A percentile compares a stretch with the other conserved stretches of the same genome.
Conservation (phyloP, 92 coral and sea anemone species). For the Phenganax stokvisi region DNA sequence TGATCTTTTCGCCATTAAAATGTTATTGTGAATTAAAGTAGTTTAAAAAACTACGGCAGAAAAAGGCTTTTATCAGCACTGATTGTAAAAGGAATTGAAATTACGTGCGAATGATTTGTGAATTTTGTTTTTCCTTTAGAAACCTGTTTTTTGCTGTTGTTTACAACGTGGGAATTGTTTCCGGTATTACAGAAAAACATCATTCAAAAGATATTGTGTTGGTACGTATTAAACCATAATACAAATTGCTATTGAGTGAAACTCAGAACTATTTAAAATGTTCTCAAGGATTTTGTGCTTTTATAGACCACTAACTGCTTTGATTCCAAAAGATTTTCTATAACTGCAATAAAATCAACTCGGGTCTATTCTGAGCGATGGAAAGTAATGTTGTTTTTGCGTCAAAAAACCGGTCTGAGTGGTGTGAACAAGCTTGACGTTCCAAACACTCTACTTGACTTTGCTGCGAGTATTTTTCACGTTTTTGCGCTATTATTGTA, state of each 20-base stretch:
- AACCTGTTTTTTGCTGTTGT: conserved; percentile 8
- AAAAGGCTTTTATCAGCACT: background rate
- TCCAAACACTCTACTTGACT: too few relatives aligned
- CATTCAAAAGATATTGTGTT: background rate
- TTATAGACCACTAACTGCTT: too few relatives aligned
- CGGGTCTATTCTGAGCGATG: background rate
- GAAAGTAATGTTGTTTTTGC: background rate
- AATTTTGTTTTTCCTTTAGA: background rate
- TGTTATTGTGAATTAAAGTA: background rate
- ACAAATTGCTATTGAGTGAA: background rate
- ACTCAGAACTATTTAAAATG: background rate
- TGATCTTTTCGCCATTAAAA: background rate
- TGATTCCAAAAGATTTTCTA: background rate
- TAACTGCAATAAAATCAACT: background rate
- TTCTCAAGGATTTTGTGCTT: background rate
- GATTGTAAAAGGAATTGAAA: background rate
- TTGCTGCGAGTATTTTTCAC: too few relatives aligned
- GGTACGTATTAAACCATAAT: background rate
- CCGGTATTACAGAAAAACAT: background rate
- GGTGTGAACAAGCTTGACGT: background rate
- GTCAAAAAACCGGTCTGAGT: background rate
- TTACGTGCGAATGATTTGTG: background rate
- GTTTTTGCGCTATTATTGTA: too few relatives aligned
- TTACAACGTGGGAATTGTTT: background rate
- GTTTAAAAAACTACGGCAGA: background rate